These are phyloP conservation scores for Cyanoramphus novaezelandiae DNA, from an alignment of 2,113 vertebrate genomes.

Conservation along the genomic window DNA sequence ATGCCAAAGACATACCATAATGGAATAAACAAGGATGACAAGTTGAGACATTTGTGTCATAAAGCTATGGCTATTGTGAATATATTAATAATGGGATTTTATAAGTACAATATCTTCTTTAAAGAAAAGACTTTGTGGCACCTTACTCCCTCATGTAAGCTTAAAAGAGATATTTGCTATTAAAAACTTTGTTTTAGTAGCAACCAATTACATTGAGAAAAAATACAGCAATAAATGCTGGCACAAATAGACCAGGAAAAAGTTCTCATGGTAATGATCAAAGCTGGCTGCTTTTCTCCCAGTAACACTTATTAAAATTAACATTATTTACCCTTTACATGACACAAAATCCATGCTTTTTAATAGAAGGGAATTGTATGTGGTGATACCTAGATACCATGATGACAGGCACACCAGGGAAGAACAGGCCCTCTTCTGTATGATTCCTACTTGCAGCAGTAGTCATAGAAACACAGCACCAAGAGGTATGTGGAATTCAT, in stretches of 20 bases:
- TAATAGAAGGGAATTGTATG: neutral
- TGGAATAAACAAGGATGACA: neutral
- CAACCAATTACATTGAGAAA: conserved; percentile 21
- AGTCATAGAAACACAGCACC: conserved; percentile 26
- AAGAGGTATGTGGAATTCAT: neutral
- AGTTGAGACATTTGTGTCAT: neutral
- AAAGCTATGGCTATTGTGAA: neutral
- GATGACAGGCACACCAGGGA: neutral
- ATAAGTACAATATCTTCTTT: neutral
- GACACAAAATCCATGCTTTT: neutral
- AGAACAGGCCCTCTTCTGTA: neutral
- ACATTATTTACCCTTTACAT: neutral
- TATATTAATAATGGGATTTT: neutral
- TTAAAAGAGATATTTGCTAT: neutral
- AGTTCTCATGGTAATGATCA: neutral
- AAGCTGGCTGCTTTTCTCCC: neutral
- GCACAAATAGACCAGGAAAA: neutral
- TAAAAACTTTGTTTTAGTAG: neutral
- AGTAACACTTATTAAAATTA: neutral
- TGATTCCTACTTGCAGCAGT: neutral
- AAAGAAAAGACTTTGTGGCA: neutral
- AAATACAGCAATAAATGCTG: neutral
- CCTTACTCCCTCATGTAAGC: neutral
- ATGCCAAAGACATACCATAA: neutral
- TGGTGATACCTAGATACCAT: neutral